phyloP scores from a whole-genome alignment of 2,113 vertebrate species.

The Rhodinocichla rosea region DNA sequence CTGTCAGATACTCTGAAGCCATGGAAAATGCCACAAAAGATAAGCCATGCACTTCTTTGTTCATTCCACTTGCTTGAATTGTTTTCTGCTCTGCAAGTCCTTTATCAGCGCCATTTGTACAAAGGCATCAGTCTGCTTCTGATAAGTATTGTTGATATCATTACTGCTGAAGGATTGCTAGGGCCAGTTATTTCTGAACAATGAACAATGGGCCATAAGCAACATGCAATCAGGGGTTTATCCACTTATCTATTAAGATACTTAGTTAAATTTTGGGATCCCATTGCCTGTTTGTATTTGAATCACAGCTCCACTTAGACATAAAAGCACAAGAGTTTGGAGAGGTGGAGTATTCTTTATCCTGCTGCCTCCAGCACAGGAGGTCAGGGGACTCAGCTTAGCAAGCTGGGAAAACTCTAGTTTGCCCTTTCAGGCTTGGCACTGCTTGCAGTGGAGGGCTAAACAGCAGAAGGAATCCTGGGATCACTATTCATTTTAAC shows the following conservation, averaged over 20 bases:
- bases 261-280: not conserved
- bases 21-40: slow-evolving; percentile 49
- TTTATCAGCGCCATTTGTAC: slow-evolving; percentile 13
- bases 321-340: not conserved
- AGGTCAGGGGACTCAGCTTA: not conserved
- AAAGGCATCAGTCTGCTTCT: slow-evolving; percentile 19
- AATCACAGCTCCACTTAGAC: not conserved
- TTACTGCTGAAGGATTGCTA: not conserved
- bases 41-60: slow-evolving; percentile 34
- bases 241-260: not conserved
- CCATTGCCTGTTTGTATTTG: not conserved
- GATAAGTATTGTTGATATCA: slow-evolving; percentile 26
- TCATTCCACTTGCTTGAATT: not conserved
- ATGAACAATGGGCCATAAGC: not conserved
- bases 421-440: not conserved
- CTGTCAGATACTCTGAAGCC: slow-evolving; percentile 32
- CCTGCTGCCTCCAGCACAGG: not conserved
- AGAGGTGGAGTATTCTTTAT: not conserved
- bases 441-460: not conserved
- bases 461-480: not conserved
- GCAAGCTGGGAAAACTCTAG: not conserved
- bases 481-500: not conserved
- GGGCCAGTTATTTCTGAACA: not conserved
- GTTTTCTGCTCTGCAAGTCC: not conserved
- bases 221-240: not conserved